phyloP scores from a whole-genome alignment of 2,113 vertebrate genomes.

The Rhinogobius similis region DNA sequence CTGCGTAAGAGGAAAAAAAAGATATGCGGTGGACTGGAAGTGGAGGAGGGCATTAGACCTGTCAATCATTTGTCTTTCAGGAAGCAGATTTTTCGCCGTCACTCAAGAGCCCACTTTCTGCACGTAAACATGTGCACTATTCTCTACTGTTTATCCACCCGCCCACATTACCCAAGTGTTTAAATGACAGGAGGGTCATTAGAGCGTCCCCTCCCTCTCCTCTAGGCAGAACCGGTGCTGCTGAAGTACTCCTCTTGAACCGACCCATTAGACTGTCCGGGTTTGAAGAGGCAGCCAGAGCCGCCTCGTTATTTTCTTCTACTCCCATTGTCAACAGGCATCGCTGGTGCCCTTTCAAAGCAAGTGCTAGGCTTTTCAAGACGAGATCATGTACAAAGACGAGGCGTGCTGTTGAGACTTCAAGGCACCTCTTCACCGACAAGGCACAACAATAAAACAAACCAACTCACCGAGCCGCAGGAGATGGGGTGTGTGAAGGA shows the following conservation, averaged over 20 bases:
- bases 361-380: conserved; percentile 36
- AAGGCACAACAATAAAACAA: conserved; percentile 32
- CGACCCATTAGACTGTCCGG: conserved; percentile 49
- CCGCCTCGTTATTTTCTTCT: conserved; percentile 52
- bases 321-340: conserved; percentile 51
- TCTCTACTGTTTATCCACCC: not conserved
- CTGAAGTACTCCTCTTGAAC: conserved; percentile 28
- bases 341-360: conserved; percentile 48
- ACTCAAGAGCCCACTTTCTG: not conserved
- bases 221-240: conserved; percentile 16
- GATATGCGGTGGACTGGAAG: no score
- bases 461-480: conserved; percentile 10
- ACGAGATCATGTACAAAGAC: conserved; percentile 59
- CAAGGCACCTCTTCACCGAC: conserved; percentile 39
- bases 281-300: conserved; percentile 56
- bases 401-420: conserved; percentile 30
- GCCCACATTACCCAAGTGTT: not conserved
- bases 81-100: not conserved
- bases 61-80: no score
- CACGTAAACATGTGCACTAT: not conserved
- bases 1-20: no score
- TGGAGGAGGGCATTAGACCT: no score
- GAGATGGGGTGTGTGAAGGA: conserved; percentile 2
- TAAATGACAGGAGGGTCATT: not conserved
- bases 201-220: conserved; percentile 21